Evolutionary conservation across 2,797 vertebrate genomes (phyloP), one percentile per base, ranked within the genome.

Genomic region (Anableps anableps): DNA sequence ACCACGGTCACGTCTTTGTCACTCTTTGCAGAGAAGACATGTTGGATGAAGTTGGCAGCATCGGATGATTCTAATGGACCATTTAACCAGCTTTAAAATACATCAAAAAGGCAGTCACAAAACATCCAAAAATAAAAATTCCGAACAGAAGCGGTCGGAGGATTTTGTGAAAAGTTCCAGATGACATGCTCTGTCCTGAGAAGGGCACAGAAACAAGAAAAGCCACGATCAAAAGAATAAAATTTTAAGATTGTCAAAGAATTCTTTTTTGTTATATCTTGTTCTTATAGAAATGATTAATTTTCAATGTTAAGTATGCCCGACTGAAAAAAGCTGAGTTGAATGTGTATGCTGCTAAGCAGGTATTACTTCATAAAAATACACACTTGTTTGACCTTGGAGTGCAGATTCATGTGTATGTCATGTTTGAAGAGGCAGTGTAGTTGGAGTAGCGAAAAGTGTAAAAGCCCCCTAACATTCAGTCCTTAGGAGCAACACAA

Each of bases 61-160:
- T 95, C 97, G 83, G 97, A 97, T 26, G 97, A 98, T 92, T 99
- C 97, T 79, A 98, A 96, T 0, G 97, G 97, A 85, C 96, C 96
- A 50, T 97, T 97, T 86, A 99, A 94, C 98, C 99, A 99, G 94
- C 96, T 97, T 99, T 99, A 94, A 98, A 96, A 94, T 99, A 99
- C 95, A 99, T 97, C 83, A 99, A 95, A 94, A 99, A 97, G 93
- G 97, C 95, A 87, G 97, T 97, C 96, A 99, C 96, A 93, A 99
- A 99, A 94, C 97, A 98, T 95, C 97, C 97, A 95, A 99, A 94
- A 81, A 98, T 90, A 90, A 98, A 94, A 80, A 97, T 97, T 92
- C 96, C 91, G 74, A 98, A 95, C 94, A 99, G 95, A 95, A 99
- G 97, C 95, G 97, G 97, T 92, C 97, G 97, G 93, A 99, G 96